Evolutionary conservation across 2,797 vertebrate genomes (phyloP), one percentile per base, ranked within the genome.

Genomic region (Cryptoprocta ferox): DNA sequence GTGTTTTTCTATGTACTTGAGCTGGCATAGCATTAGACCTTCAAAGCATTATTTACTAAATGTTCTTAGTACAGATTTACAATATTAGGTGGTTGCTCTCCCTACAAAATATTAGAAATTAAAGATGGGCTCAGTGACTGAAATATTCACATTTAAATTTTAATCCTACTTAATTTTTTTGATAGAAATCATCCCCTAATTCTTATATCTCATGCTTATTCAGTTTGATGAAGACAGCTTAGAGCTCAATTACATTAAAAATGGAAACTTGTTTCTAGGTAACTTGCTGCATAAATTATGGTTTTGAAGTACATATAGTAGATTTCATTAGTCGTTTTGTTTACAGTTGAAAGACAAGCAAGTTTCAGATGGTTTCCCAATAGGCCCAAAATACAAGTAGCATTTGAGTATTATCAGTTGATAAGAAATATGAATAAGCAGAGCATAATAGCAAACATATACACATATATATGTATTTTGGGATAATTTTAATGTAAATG

Each of bases 41-140:
- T 91, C 19, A 73, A 71, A 89, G 45, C 16, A 93, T 84, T 88
- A 37, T 87, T 94, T 78, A 76, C 87, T 95, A 66, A 94, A 21
- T 37, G 13, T 85, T 76, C 53, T 95, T 73, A 84, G 30, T 14
- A 53, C 13, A 86, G 61, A 96, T 91, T 93, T 66, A 85, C 56
- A 96, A 89, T 37, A 89, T 37, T 65, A 88, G 94, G 71, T 66
- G 28, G n/a, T 71, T 85, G 30, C 73, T 89, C 70, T 85, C 32
- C 2, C 35, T 81, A 42, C 8, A 59, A 70, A 89, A 73, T 39
- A 91, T 82, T 65, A 84, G 76, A 93, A 91, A 88, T 88, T 79
- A 93, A 83, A 28, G 21, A 61, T 78, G 16, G 15, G 3, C 1
- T 91, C 30, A 87, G 37, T 76, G 39, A 61, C 11, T 86, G 24